A percentile compares a stretch with the other conserved stretches of the same genome.
Conservation (phyloP, 1,140 invertebrate genomes). For the Zaprionus vittiger region DNA sequence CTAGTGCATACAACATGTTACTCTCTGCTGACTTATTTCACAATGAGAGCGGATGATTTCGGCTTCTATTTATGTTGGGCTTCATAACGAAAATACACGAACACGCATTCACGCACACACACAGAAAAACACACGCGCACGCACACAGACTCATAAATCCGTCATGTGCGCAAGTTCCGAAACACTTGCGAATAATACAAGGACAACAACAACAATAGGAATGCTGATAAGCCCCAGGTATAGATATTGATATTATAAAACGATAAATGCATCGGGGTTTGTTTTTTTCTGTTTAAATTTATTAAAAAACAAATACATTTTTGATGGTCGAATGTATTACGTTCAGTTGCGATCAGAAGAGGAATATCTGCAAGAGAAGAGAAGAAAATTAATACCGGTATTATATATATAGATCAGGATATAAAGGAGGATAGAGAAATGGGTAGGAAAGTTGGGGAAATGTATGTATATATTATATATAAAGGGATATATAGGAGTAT, state of each 20-base stretch:
- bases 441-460: too few relatives aligned
- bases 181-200: slow-evolving; percentile 5
- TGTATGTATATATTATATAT: too few relatives aligned
- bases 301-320: slow-evolving; percentile 84
- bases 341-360: slow-evolving; percentile 61
- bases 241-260: not conserved
- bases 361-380: slow-evolving; percentile 63
- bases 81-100: not conserved
- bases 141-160: not conserved
- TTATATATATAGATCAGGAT: too few relatives aligned
- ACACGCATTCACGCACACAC: not conserved
- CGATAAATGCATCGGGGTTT: slow-evolving; percentile 18
- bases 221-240: not conserved
- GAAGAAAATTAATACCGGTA: slow-evolving; percentile 15
- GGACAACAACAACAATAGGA: not conserved
- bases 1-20: not conserved
- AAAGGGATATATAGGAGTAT: too few relatives aligned
- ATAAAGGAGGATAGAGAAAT: too few relatives aligned
- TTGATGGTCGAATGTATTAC: slow-evolving; percentile 80
- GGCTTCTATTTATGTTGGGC: slow-evolving; percentile 2
- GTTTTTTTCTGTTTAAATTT: slow-evolving; percentile 73
- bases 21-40: not conserved
- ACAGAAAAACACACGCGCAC: not conserved
- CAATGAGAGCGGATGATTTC: slow-evolving; percentile 9
- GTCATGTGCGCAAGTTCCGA: not conserved